Evolutionary conservation across 2,113 vertebrate species (phyloP).

Genomic region (Apodemus sylvaticus): DNA sequence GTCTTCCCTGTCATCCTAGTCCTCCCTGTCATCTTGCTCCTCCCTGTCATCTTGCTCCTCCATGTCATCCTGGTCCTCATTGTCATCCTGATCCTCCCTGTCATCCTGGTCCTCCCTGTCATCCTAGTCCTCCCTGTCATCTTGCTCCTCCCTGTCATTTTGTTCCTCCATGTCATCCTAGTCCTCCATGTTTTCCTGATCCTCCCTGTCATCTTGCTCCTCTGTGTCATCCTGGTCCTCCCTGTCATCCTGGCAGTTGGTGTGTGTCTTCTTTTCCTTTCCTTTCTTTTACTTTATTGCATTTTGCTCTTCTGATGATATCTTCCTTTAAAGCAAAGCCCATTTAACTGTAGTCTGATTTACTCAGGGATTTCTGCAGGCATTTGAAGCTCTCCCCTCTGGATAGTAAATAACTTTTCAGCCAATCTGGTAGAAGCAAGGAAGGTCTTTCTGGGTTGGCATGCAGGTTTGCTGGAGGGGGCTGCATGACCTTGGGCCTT

Average conservation of each 20-base stretch:
- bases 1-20: no score
- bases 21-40: no score
- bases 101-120: no score
- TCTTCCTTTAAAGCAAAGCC: conserved; percentile 33
- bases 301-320: conserved; percentile 8
- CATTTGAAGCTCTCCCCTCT: background rate
- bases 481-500: background rate
- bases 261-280: background rate
- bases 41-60: no score
- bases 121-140: no score
- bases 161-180: no score
- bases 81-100: no score
- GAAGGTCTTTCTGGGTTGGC: background rate
- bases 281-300: background rate
- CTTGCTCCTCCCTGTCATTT: no score
- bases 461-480: background rate
- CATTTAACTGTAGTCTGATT: background rate
- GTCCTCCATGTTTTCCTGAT: no score
- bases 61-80: no score
- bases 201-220: background rate
- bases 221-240: no score
- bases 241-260: background rate
- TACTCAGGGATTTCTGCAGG: conserved; percentile 19
- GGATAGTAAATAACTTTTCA: background rate
- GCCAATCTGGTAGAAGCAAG: background rate